phyloP scores from a whole-genome alignment of 2,113 vertebrate species.

The Brachypteracias leptosomus region DNA sequence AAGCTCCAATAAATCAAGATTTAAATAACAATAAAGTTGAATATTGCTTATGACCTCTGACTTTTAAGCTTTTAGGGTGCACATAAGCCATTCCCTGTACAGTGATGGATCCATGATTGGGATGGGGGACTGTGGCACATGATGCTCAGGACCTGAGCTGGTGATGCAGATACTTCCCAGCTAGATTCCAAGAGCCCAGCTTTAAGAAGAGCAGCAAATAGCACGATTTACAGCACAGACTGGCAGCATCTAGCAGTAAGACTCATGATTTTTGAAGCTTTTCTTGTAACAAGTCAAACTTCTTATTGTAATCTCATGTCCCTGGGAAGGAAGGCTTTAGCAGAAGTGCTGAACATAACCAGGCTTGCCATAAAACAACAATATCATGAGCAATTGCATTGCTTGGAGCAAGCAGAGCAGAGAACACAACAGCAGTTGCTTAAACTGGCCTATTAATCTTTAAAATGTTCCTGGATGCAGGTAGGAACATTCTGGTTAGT shows the following conservation, averaged over 20 bases:
- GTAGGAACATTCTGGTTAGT: not conserved
- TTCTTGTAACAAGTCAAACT: not conserved
- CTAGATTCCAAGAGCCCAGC: not conserved
- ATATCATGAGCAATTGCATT: not conserved
- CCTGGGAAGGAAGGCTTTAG: not conserved
- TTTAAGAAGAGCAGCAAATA: not conserved
- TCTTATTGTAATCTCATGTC: not conserved
- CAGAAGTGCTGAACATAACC: not conserved
- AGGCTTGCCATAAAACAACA: slow-evolving; percentile 27
- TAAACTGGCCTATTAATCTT: slow-evolving; percentile 39
- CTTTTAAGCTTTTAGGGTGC: not conserved
- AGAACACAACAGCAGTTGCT: slow-evolving; percentile 3
- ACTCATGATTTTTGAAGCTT: not conserved
- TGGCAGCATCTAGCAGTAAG: not conserved
- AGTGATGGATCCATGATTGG: not conserved
- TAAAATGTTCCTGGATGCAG: not conserved
- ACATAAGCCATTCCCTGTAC: not conserved
- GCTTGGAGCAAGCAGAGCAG: not conserved
- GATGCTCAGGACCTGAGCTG: not conserved
- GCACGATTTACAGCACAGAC: not conserved
- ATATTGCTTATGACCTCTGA: not conserved
- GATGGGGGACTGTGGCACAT: not conserved
- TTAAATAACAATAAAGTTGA: not conserved
- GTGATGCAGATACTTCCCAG: not conserved
- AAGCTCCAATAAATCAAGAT: not conserved